Percentiles rank a stretch among this genome's conserved stretches.
Evolutionary conservation across 1,140 invertebrate genomes (phyloP).

Genomic region (Frieseomelitta varia): DNA sequence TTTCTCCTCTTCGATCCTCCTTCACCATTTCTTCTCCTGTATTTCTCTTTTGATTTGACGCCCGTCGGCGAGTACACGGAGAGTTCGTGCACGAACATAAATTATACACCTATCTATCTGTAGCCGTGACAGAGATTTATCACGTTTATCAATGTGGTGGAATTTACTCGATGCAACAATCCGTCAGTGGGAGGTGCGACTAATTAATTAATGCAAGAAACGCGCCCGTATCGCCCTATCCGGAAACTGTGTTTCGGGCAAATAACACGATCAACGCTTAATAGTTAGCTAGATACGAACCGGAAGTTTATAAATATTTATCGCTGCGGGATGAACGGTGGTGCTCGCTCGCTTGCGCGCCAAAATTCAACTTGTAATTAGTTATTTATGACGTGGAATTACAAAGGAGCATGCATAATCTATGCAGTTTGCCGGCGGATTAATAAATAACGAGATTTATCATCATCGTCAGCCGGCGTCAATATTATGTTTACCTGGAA

Average conservation of each 20-base stretch:
- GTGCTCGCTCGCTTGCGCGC: no score
- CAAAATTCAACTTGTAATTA: constrained; percentile 27
- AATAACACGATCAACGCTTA: constrained; percentile 34
- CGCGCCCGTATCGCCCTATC: not conserved
- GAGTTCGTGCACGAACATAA: constrained; percentile 16
- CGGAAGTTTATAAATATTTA: constrained; percentile 41
- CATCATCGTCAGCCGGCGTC: not conserved
- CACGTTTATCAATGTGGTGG: constrained; percentile 26
- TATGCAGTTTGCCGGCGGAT: constrained; percentile 4
- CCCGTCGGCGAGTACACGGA: constrained; percentile 2
- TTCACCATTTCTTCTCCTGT: no score
- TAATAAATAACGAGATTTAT: constrained; percentile 28
- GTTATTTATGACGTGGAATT: constrained; percentile 10
- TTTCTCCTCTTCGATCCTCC: not conserved
- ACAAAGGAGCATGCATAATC: not conserved
- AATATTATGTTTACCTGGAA: constrained; percentile 3
- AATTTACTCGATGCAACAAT: constrained; percentile 41
- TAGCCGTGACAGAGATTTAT: constrained; percentile 45
- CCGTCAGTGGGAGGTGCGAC: constrained; percentile 10
- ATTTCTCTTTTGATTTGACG: constrained; percentile 29
- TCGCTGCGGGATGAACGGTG: not conserved
- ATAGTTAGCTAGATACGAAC: constrained; percentile 6
- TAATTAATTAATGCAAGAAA: constrained; percentile 51
- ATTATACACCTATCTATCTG: constrained; percentile 41
- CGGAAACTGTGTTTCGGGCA: not conserved